Conservation (phyloP, 2,113 vertebrate genomes). For the Felis chaus region DNA sequence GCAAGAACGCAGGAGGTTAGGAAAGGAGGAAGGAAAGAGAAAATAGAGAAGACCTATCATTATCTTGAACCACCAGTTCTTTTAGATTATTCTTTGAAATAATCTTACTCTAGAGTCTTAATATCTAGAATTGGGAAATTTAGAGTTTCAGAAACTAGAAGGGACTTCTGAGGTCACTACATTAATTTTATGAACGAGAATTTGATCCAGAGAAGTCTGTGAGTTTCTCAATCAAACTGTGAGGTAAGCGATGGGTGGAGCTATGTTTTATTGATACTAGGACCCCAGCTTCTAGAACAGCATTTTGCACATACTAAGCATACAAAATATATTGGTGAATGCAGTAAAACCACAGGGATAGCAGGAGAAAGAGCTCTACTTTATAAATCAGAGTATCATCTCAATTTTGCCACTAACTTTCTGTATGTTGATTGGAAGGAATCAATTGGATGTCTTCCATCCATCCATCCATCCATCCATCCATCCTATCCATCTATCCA, state of each 20-base stretch:
- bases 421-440: not conserved
- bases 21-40: not conserved
- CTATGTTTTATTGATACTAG: not conserved
- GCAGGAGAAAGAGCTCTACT: not conserved
- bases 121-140: not conserved
- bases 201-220: not conserved
- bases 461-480: not conserved
- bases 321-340: not conserved
- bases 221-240: not conserved
- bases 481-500: not conserved
- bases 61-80: not conserved
- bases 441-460: not conserved
- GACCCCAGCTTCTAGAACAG: not conserved
- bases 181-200: constrained; percentile 9
- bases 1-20: not conserved
- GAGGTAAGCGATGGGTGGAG: not conserved
- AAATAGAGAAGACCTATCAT: not conserved
- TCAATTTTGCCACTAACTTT: not conserved
- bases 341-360: not conserved
- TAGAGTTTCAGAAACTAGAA: not conserved
- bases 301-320: not conserved
- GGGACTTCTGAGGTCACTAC: not conserved
- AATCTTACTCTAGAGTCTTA: not conserved
- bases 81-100: not conserved
- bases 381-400: not conserved